phyloP scores from a whole-genome alignment of 1,140 invertebrate species.

The Eueides isabella region DNA sequence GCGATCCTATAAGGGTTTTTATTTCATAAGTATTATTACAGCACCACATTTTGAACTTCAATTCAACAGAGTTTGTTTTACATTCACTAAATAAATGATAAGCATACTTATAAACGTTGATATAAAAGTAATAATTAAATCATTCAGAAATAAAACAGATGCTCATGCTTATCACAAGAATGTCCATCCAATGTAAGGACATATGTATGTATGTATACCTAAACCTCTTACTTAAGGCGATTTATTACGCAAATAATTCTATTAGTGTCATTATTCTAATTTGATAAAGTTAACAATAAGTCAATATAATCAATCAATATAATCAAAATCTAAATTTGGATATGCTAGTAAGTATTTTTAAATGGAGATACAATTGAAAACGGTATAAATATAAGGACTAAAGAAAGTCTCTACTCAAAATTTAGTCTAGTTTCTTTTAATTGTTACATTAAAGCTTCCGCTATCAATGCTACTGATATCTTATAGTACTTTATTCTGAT shows the following conservation, averaged over 20 bases:
- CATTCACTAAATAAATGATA: neutral
- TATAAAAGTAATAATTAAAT: neutral
- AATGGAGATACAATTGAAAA: no score
- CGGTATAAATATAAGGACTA: no score
- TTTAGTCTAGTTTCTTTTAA: no score
- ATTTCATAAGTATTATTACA: neutral
- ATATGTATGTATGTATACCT: no score
- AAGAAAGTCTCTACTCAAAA: no score
- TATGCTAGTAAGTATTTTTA: no score
- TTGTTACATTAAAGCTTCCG: no score
- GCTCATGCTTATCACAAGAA: neutral
- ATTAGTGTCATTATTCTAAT: neutral
- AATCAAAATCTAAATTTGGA: no score
- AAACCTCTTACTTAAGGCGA: neutral
- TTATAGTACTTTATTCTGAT: no score
- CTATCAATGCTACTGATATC: no score
- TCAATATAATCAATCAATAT: neutral
- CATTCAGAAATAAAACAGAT: neutral
- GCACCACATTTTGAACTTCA: neutral
- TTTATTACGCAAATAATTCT: neutral
- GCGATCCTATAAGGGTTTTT: no score
- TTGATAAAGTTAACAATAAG: neutral
- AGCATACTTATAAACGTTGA: neutral
- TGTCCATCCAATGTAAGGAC: neutral
- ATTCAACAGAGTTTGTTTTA: neutral